Percentiles rank a stretch among this genome's conserved stretches.
Evolutionary conservation across 35 echinoderm and acorn worm genomes (phyloP).

Genomic region (Apostichopus parvimensis): DNA sequence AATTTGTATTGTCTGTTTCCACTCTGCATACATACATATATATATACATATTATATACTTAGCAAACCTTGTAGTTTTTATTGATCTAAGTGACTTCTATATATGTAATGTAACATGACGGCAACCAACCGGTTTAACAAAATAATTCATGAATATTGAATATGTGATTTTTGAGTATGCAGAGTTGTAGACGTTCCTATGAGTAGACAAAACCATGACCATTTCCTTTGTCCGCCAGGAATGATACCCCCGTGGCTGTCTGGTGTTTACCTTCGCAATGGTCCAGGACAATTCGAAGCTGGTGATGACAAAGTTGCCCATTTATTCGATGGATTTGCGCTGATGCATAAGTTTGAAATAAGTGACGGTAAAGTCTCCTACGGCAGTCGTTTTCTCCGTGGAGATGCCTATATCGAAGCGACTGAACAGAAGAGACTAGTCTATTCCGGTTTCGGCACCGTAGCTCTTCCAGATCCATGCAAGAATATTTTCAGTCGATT

Average conservation of each 20-base stretch:
- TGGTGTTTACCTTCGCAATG: constrained; percentile 78
- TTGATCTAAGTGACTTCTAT: not conserved
- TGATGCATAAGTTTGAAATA: constrained; percentile 82
- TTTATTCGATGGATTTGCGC: constrained; percentile 82
- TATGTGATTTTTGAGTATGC: not conserved
- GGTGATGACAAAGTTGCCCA: constrained; percentile 55
- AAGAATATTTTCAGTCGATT: constrained; percentile 77
- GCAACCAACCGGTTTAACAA: not conserved
- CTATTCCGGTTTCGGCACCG: constrained; percentile 65
- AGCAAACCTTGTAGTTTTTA: not conserved
- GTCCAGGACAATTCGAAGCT: constrained; percentile 79
- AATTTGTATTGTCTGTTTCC: too few relatives aligned
- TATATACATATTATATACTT: not conserved
- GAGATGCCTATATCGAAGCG: constrained; percentile 64
- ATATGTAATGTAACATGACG: not conserved
- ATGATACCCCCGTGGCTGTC: constrained; percentile 69
- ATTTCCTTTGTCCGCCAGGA: constrained; percentile 14
- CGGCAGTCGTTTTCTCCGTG: constrained; percentile 56
- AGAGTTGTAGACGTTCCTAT: too few relatives aligned
- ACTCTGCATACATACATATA: not conserved
- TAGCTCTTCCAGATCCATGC: constrained; percentile 79
- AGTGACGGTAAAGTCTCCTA: constrained; percentile 66
- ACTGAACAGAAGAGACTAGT: constrained; percentile 64
- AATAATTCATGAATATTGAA: not conserved
- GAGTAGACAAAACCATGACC: too few relatives aligned